Percentiles rank a stretch among this genome's conserved stretches.
These are phyloP conservation scores for Euclidia mi DNA, from an alignment of 2,888 invertebrate genomes.

Conservation along the genomic window DNA sequence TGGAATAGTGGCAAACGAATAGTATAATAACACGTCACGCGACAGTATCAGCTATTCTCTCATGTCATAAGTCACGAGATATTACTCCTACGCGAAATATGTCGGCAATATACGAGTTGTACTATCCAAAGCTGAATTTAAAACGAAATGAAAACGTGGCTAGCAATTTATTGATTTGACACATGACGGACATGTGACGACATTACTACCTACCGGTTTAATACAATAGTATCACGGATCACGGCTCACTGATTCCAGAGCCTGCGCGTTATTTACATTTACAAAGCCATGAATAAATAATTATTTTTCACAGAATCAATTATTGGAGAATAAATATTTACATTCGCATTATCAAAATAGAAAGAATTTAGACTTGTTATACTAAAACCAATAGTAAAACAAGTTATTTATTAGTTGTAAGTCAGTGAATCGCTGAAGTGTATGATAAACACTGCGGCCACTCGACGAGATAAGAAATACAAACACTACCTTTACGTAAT, in stretches of 20 bases:
- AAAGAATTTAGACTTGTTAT: constrained; percentile 58
- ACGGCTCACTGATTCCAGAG: too few relatives aligned
- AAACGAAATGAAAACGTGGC: background rate
- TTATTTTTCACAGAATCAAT: constrained; percentile 7
- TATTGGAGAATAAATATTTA: constrained; percentile 46
- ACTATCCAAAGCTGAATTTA: background rate
- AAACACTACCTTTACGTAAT: constrained; percentile 80
- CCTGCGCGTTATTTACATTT: background rate
- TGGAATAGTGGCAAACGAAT: background rate
- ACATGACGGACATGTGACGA: constrained; percentile 22
- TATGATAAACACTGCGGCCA: constrained; percentile 76
- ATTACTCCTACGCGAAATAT: background rate
- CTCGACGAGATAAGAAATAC: constrained; percentile 72
- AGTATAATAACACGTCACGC: background rate
- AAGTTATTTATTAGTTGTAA: constrained; percentile 74
- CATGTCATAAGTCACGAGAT: background rate
- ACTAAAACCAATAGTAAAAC: constrained; percentile 63
- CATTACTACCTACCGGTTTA: background rate
- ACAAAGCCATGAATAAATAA: background rate
- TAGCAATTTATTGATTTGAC: constrained; percentile 19
- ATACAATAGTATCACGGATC: too few relatives aligned
- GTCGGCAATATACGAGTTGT: background rate
- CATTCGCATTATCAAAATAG: constrained; percentile 36
- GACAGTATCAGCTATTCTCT: too few relatives aligned
- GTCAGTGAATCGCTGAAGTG: constrained; percentile 70